Evolutionary conservation across 2,888 invertebrate genomes (phyloP).

Genomic region (Tetheella fluctuosa): DNA sequence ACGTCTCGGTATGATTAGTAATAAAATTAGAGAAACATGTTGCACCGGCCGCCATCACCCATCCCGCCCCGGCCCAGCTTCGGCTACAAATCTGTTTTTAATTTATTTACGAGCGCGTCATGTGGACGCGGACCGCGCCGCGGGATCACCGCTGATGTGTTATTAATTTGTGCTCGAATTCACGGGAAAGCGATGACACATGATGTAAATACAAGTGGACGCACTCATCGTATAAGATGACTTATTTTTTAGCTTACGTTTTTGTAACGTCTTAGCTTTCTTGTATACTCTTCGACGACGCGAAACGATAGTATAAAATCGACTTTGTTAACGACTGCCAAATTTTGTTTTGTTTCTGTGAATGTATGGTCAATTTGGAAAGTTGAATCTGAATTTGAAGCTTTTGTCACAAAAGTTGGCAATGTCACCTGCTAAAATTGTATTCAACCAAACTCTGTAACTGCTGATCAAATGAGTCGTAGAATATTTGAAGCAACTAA

Average conservation of each 20-base stretch:
- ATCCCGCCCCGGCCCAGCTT: background rate
- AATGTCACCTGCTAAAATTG: too few species aligned
- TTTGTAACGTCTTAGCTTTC: background rate
- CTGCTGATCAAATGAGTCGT: too few species aligned
- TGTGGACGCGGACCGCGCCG: constrained; percentile 3
- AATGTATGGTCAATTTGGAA: background rate
- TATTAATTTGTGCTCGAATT: constrained; percentile 12
- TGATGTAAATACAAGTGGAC: background rate
- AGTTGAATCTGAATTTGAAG: background rate
- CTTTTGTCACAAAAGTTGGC: too few species aligned
- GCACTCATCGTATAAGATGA: background rate
- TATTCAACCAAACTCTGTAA: too few species aligned
- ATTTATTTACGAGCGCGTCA: constrained; percentile 30
- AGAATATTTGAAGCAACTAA: too few species aligned
- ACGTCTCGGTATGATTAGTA: constrained; percentile 27
- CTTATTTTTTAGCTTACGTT: background rate
- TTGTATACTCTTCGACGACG: background rate
- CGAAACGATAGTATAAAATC: background rate
- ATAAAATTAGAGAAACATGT: constrained; percentile 31
- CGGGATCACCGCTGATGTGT: constrained; percentile 11
- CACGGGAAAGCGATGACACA: constrained; percentile 9
- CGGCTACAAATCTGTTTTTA: constrained; percentile 26
- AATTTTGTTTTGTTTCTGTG: background rate
- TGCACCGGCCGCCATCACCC: background rate
- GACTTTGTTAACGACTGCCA: background rate